Conservation (phyloP, 2,888 invertebrate genomes). For the Lasius platythorax region DNA sequence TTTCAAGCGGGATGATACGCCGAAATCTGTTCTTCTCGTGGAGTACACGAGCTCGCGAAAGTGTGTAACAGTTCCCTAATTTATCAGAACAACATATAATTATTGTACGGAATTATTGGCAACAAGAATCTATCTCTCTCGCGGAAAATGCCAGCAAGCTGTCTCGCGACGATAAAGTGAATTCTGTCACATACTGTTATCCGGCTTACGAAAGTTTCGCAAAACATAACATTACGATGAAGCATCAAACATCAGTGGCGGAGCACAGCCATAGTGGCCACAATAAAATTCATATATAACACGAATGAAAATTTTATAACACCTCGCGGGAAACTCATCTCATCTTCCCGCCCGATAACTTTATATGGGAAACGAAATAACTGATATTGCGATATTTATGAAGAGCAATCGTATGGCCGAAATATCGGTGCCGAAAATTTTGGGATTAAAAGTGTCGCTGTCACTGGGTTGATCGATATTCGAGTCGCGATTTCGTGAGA, state of each 20-base stretch:
- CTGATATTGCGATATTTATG: constrained; percentile 38
- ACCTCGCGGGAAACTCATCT: constrained; percentile 23
- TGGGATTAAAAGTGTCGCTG: constrained; percentile 7
- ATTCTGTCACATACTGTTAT: constrained; percentile 15
- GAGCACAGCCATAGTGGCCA: constrained; percentile 32
- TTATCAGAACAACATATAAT: constrained; percentile 30
- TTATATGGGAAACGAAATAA: constrained; percentile 14
- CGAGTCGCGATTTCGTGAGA: constrained; percentile 26
- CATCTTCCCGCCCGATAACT: constrained; percentile 11
- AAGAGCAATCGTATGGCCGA: constrained; percentile 5
- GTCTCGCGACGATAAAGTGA: constrained; percentile 16
- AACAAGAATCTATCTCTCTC: neutral
- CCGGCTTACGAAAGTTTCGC: constrained; percentile 45
- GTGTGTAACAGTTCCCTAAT: constrained; percentile 20
- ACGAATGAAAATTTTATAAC: constrained; percentile 62
- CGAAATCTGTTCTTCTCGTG: neutral
- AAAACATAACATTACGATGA: constrained; percentile 27
- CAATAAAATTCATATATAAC: constrained; percentile 51
- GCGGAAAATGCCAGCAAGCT: neutral
- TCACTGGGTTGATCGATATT: neutral
- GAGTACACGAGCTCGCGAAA: neutral
- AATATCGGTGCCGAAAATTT: constrained; percentile 31
- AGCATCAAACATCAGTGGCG: constrained; percentile 35
- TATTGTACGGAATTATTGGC: constrained; percentile 13
- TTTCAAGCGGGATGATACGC: constrained; percentile 16